Conservation (phyloP, 2,113 vertebrate genomes). For the Dermatemys mawii region DNA sequence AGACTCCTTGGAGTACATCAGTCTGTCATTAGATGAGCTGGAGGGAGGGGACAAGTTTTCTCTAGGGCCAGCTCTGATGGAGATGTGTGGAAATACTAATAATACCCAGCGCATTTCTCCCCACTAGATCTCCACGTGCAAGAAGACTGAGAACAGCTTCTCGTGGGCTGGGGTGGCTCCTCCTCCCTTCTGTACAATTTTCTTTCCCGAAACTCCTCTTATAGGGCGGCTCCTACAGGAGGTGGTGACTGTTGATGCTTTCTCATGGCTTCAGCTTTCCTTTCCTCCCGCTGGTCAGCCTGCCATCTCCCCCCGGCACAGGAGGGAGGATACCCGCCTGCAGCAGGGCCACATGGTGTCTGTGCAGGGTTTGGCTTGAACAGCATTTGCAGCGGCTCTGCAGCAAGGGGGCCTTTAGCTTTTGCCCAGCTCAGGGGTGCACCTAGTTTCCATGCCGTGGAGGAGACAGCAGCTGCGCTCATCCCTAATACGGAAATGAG, state of each 20-base stretch:
- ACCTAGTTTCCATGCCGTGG: no score
- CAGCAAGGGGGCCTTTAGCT: no score
- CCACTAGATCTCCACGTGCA: not conserved
- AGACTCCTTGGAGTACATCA: not conserved
- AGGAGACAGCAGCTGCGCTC: no score
- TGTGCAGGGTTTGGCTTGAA: not conserved
- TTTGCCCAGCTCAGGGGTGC: no score
- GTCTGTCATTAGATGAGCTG: not conserved
- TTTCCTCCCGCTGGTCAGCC: not conserved
- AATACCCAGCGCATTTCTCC: not conserved
- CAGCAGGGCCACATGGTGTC: not conserved
- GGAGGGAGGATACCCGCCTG: no score
- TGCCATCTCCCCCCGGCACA: not conserved
- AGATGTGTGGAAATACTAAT: not conserved
- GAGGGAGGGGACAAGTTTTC: not conserved
- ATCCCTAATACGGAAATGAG: no score
- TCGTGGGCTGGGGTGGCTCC: not conserved
- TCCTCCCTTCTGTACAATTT: not conserved
- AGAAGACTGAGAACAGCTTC: not conserved
- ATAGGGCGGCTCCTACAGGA: not conserved
- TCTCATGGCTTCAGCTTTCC: not conserved
- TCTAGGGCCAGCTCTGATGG: not conserved
- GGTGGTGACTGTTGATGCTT: not conserved
- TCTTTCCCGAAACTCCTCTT: not conserved
- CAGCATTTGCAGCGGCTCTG: no score